A percentile compares a stretch with the other conserved stretches of the same genome.
phyloP scores from a whole-genome alignment of 2,888 invertebrate genomes.

The Aethes cnicana region DNA sequence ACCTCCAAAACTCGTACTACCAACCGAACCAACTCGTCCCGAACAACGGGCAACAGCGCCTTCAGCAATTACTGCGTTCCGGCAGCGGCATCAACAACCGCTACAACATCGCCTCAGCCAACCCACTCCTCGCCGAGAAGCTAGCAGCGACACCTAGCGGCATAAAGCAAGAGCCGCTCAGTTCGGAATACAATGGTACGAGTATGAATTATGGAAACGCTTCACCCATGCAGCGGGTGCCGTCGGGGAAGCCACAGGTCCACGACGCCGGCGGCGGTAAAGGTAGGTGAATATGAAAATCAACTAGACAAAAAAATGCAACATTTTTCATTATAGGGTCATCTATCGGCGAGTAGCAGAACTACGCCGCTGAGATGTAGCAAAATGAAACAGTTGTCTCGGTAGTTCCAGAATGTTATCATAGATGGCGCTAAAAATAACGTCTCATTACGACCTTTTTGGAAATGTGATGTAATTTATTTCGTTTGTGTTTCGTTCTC shows the following conservation, averaged over 20 bases:
- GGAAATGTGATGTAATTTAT: too few relatives aligned
- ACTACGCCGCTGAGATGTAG: constrained; percentile 32
- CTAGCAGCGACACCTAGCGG: constrained; percentile 88
- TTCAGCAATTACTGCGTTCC: constrained; percentile 72
- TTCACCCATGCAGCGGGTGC: constrained; percentile 79
- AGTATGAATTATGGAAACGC: constrained; percentile 78
- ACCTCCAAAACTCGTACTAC: constrained; percentile 70
- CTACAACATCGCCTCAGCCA: constrained; percentile 92
- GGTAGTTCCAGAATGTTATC: constrained; percentile 21
- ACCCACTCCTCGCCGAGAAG: constrained; percentile 93
- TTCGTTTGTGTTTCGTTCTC: too few relatives aligned
- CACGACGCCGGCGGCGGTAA: constrained; percentile 81
- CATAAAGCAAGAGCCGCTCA: constrained; percentile 80
- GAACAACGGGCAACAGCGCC: constrained; percentile 70
- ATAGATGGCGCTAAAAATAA: constrained; percentile 52
- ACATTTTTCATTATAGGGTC: constrained; percentile 38
- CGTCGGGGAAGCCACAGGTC: constrained; percentile 78
- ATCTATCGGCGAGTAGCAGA: constrained; percentile 43
- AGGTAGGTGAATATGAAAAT: constrained; percentile 60
- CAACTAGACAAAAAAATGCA: too few relatives aligned
- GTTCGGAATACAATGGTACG: constrained; percentile 75
- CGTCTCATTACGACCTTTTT: too few relatives aligned
- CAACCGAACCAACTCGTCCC: constrained; percentile 67
- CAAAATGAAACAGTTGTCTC: not conserved
- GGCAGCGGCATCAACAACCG: constrained; percentile 79